Evolutionary conservation across 2,797 vertebrate genomes (phyloP).

Genomic region (Platyrinchus mystaceus): DNA sequence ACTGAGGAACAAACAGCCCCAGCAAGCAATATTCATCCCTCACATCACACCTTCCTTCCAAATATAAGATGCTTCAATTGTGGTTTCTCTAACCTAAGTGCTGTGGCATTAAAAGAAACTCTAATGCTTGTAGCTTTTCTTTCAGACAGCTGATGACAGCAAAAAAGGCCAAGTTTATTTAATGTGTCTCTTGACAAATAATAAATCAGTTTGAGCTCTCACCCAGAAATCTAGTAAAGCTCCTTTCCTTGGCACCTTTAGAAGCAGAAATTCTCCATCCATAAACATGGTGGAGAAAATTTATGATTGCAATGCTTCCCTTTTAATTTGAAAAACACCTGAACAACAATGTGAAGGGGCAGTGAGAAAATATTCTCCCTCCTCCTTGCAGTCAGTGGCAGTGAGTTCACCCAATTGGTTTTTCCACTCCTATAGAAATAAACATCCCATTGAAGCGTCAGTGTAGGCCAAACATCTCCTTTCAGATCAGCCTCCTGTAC

Average conservation of each 20-base stretch:
- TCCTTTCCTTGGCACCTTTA: not conserved
- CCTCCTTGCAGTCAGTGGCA: not conserved
- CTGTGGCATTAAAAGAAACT: slow-evolving; percentile 18
- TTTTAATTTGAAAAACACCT: not conserved
- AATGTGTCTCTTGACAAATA: slow-evolving; percentile 50
- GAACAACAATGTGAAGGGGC: not conserved
- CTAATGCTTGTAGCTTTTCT: not conserved
- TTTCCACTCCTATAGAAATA: not conserved
- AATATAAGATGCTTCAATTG: not conserved
- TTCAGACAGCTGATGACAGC: slow-evolving; percentile 45
- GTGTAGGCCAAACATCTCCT: not conserved
- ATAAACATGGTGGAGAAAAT: not conserved
- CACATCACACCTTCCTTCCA: not conserved
- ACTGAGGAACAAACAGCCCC: not conserved
- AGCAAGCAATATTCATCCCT: not conserved
- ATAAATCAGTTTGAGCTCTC: slow-evolving; percentile 27
- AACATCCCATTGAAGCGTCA: not conserved
- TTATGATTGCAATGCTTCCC: not conserved
- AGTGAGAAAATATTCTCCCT: not conserved
- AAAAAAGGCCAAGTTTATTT: slow-evolving; percentile 52
- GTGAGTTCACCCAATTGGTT: not conserved
- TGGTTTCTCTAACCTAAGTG: not conserved
- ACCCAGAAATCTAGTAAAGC: slow-evolving; percentile 3
- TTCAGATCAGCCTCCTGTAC: not conserved
- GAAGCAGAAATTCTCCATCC: slow-evolving; percentile 19